Percentiles rank a stretch among this genome's conserved stretches.
Conservation (phyloP, 2,797 vertebrate species). For the Darevskia mixta region DNA sequence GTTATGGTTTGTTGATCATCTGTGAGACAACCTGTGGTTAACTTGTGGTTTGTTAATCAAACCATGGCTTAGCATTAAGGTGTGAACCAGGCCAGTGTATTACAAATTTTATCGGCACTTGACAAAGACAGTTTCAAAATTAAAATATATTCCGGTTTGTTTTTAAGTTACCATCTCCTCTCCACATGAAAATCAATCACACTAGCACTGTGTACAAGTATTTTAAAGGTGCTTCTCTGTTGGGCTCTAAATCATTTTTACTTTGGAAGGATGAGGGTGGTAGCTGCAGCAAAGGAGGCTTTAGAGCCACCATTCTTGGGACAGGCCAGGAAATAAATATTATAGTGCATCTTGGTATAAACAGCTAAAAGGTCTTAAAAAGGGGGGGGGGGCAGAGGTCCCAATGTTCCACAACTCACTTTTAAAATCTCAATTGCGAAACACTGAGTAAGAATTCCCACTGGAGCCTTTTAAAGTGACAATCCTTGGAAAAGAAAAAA, state of each 20-base stretch:
- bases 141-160: constrained; percentile 69
- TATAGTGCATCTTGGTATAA: constrained; percentile 37
- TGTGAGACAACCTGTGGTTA: no score
- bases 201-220: constrained; percentile 32
- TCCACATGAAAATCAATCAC: constrained; percentile 75
- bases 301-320: constrained; percentile 37
- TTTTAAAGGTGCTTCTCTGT: constrained; percentile 54
- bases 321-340: constrained; percentile 25
- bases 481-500: not conserved
- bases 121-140: constrained; percentile 73
- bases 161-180: constrained; percentile 69
- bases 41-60: no score
- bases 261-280: not conserved
- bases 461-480: not conserved
- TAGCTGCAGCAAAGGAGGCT: constrained; percentile 57
- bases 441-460: not conserved
- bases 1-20: no score
- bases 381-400: no score
- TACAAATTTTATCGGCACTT: constrained; percentile 76
- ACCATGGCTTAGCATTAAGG: no score
- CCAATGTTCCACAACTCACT: not conserved
- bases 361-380: constrained; percentile 6
- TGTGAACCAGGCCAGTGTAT: constrained; percentile 32
- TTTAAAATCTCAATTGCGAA: not conserved
- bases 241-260: constrained; percentile 23